phyloP scores from a whole-genome alignment of 1,140 invertebrate species.

The Drosophila seguyi region DNA sequence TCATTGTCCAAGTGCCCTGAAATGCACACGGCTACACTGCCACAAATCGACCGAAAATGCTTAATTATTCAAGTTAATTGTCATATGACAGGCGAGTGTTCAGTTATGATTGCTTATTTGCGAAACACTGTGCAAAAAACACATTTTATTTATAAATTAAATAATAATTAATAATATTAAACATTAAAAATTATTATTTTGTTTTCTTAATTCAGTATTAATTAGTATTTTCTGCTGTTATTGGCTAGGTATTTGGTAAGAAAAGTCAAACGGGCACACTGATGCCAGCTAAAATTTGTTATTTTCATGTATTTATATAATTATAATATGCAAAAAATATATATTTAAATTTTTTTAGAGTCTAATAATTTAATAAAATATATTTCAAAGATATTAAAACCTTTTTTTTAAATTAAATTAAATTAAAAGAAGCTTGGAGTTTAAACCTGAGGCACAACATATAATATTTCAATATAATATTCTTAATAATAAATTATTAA shows the following conservation, averaged over 20 bases:
- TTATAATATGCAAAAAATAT: not conserved
- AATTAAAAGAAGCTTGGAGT: not conserved
- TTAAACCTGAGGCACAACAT: not conserved
- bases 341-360: not conserved
- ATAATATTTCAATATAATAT: too few species aligned
- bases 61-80: slow-evolving; percentile 50
- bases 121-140: not conserved
- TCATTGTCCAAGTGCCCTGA: slow-evolving; percentile 21
- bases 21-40: slow-evolving; percentile 27
- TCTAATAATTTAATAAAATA: not conserved
- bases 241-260: not conserved
- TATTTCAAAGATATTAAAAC: not conserved
- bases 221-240: not conserved
- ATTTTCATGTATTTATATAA: not conserved
- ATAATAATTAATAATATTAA: too few species aligned
- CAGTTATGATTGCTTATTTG: slow-evolving; percentile 32
- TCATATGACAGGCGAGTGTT: slow-evolving; percentile 36
- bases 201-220: not conserved
- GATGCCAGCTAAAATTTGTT: not conserved
- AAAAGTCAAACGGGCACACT: not conserved
- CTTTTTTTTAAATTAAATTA: not conserved
- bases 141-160: not conserved
- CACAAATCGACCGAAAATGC: slow-evolving; percentile 20
- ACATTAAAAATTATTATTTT: not conserved
- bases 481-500: not conserved